phyloP scores from a whole-genome alignment of 1,140 invertebrate species.

The Hylaeus anthracinus region DNA sequence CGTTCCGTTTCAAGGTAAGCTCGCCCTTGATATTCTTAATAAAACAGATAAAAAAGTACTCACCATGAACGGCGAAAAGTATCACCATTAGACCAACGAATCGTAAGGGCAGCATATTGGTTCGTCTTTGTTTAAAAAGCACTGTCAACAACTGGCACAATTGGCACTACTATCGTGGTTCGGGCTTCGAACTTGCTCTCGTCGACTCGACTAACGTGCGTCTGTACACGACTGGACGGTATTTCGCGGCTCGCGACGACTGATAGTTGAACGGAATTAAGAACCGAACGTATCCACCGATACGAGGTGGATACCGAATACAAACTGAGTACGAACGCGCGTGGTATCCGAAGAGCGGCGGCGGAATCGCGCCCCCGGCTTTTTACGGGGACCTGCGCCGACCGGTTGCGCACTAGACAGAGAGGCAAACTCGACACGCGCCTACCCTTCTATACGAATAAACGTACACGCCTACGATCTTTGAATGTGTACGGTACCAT shows the following conservation, averaged over 20 bases:
- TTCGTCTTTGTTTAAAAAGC: conserved; percentile 25
- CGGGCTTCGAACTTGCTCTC: background rate
- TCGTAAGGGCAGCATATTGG: conserved; percentile 50
- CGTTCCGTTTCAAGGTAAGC: too few species aligned
- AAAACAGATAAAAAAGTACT: background rate
- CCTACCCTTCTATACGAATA: conserved; percentile 2
- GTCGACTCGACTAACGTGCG: background rate
- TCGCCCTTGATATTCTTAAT: too few species aligned
- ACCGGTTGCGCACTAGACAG: conserved; percentile 61
- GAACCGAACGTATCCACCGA: conserved; percentile 56
- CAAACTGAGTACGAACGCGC: conserved; percentile 71
- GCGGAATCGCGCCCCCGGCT: conserved; percentile 74
- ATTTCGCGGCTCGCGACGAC: background rate
- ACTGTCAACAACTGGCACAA: conserved; percentile 59
- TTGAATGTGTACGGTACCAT: background rate
- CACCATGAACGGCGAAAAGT: conserved; percentile 51
- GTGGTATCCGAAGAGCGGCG: conserved; percentile 70
- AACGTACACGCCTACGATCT: background rate
- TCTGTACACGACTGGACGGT: background rate
- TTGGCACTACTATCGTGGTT: conserved; percentile 31
- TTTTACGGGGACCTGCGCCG: conserved; percentile 75
- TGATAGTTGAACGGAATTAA: conserved; percentile 22
- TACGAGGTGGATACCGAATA: conserved; percentile 66
- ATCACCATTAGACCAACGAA: conserved; percentile 53
- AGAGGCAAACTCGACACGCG: conserved; percentile 25